Evolutionary conservation across 2,113 vertebrate species (phyloP), one percentile per base, ranked within the genome.

Genomic region (Brachirus orientalis): DNA sequence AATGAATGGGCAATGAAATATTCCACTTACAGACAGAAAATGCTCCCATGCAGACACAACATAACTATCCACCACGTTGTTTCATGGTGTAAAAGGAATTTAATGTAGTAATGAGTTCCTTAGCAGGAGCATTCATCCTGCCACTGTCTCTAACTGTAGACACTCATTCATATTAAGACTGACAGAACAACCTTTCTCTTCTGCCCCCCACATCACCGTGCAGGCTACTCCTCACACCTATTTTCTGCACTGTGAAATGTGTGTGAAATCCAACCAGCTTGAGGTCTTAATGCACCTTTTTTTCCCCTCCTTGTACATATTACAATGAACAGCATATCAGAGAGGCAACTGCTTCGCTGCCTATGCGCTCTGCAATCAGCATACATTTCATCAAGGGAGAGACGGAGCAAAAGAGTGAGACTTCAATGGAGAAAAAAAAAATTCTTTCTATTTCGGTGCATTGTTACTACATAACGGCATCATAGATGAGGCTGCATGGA

Each of bases 351-450:
- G 82, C 66, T 69, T 58, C 8, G 18, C 62, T 60, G 56, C 63
- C 57, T 62, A 59, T 75, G 67, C 60, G 50, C 57, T 60, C 63
- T 72, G 72, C 74, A 80, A 85, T 88, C 80, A 79, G 74, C 83
- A 73, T 72, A 75, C 37, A 82, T 80, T 83, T 83, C 64, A 80
- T 55, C 51, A 16, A 41, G 20, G 38, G 11, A 35, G 28, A 63
- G 17, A 71, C 5, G 76, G 37, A 61, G 13, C 28, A 28, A 28
- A 6, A 28, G 28, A 28, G 28, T 28, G 28, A 28, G 28, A 28
- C 28, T 28, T 6, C 28, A 28, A 28, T 28, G 28, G 3, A 0
- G 28, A 28, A 28, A 28, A 28, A 28, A 28, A 28, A 2, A 28
- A 28, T 28, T 4, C 28, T 28, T 28, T 28, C 28, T 28, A 28